These are phyloP conservation scores for Dolichoris vasculosae DNA, from an alignment of 1,140 invertebrate genomes.

Conservation along the genomic window DNA sequence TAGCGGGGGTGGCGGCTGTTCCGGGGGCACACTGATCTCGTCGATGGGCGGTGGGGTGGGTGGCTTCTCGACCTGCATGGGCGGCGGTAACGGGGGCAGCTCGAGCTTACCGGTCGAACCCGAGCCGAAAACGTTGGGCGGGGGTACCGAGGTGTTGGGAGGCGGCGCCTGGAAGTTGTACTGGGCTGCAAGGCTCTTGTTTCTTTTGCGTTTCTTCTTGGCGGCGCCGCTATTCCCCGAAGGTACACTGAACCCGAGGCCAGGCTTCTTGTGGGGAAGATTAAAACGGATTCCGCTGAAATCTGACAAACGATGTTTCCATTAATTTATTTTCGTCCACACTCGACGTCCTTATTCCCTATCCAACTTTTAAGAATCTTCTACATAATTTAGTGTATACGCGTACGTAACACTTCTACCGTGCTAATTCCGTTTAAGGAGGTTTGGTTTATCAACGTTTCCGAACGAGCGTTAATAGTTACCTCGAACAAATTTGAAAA, in stretches of 20 bases:
- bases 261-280: conserved; percentile 76
- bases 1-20: conserved; percentile 64
- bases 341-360: too few species aligned
- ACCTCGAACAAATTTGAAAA: too few species aligned
- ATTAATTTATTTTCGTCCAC: not conserved
- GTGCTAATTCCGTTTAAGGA: too few species aligned
- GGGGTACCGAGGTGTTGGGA: conserved; percentile 46
- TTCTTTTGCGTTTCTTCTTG: conserved; percentile 85
- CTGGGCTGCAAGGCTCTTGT: conserved; percentile 77
- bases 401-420: too few species aligned
- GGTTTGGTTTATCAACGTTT: too few species aligned
- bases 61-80: conserved; percentile 66
- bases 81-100: conserved; percentile 77
- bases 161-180: conserved; percentile 70
- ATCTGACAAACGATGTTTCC: conserved; percentile 55
- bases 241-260: conserved; percentile 67
- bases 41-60: conserved; percentile 71
- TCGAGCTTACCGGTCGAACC: conserved; percentile 52
- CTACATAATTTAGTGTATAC: too few species aligned
- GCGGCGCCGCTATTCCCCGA: conserved; percentile 76
- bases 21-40: conserved; percentile 52
- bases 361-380: too few species aligned
- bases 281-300: conserved; percentile 76
- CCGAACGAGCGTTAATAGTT: too few species aligned
- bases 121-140: conserved; percentile 55